Evolutionary conservation across 30 jellyfish, hydroid and myxozoan species (phyloP).

Genomic region (Turritopsis rubra): DNA sequence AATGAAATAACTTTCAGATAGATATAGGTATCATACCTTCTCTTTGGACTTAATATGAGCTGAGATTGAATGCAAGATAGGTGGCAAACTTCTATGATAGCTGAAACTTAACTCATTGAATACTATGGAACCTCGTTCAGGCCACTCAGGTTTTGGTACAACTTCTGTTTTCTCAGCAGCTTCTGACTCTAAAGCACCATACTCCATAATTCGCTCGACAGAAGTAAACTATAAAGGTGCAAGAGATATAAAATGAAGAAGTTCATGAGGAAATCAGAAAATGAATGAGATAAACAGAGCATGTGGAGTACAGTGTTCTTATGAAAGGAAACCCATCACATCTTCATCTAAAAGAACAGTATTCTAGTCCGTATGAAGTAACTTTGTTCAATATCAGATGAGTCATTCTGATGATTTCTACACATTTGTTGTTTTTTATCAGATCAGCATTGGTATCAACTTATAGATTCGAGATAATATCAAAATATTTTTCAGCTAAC

Average conservation of each 20-base stretch:
- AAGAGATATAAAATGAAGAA: too few relatives aligned
- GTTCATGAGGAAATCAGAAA: too few relatives aligned
- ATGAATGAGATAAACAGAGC: too few relatives aligned
- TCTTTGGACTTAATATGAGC: constrained; percentile 60
- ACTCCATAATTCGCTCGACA: constrained; percentile 83
- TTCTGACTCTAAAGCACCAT: constrained; percentile 70
- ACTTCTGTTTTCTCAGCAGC: constrained; percentile 60
- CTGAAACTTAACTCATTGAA: constrained; percentile 57
- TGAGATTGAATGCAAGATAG: constrained; percentile 50
- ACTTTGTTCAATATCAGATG: too few relatives aligned
- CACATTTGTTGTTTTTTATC: too few relatives aligned
- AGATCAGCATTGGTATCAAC: too few relatives aligned
- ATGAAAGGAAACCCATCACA: too few relatives aligned
- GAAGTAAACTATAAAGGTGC: constrained; percentile 62
- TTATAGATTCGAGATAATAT: background rate
- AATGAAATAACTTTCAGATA: too few relatives aligned
- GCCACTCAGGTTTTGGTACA: constrained; percentile 80
- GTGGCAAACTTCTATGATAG: constrained; percentile 55
- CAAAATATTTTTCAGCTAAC: constrained; percentile 17
- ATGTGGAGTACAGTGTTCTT: too few relatives aligned
- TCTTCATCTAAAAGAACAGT: too few relatives aligned
- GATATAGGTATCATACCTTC: constrained; percentile 43
- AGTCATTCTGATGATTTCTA: too few relatives aligned
- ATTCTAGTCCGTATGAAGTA: too few relatives aligned
- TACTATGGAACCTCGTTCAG: constrained; percentile 64